A percentile compares a stretch with the other conserved stretches of the same genome.
Evolutionary conservation across 2,888 invertebrate genomes (phyloP).

Genomic region (Homarus gammarus): DNA sequence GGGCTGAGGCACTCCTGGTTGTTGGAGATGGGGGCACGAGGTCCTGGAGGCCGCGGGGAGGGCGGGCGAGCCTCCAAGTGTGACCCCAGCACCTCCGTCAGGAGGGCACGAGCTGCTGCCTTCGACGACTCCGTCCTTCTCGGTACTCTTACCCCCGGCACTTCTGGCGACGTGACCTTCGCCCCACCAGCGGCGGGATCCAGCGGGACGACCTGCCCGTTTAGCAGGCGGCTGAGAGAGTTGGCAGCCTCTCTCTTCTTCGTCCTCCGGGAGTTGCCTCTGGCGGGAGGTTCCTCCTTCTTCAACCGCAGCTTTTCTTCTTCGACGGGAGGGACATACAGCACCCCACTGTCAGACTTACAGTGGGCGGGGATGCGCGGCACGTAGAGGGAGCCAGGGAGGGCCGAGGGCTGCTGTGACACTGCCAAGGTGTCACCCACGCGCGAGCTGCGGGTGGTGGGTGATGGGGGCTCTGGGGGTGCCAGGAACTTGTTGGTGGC

Average conservation of each 20-base stretch:
- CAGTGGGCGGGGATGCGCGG: slow-evolving; percentile 66
- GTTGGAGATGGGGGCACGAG: neutral
- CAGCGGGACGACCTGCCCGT: neutral
- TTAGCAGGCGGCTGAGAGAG: neutral
- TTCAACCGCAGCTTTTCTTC: slow-evolving; percentile 38
- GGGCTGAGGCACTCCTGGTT: neutral
- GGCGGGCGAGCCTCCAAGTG: slow-evolving; percentile 15
- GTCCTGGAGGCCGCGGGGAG: neutral
- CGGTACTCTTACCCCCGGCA: neutral
- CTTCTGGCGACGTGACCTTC: neutral
- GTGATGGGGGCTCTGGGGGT: neutral
- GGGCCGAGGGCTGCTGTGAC: neutral
- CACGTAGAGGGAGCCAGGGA: slow-evolving; percentile 58
- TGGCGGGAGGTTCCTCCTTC: slow-evolving; percentile 40
- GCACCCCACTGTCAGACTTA: slow-evolving; percentile 54
- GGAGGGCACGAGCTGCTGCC: slow-evolving; percentile 47
- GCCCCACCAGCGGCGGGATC: neutral
- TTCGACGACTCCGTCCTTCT: slow-evolving; percentile 25
- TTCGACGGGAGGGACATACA: slow-evolving; percentile 70
- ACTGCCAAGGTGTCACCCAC: slow-evolving; percentile 4
- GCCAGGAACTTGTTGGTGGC: slow-evolving; percentile 62
- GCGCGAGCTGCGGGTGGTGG: neutral
- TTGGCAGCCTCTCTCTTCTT: neutral
- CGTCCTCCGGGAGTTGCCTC: slow-evolving; percentile 62
- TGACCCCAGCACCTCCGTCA: slow-evolving; percentile 32